Conservation (phyloP, 2,797 vertebrate genomes). For the Urosaurus nigricauda region DNA sequence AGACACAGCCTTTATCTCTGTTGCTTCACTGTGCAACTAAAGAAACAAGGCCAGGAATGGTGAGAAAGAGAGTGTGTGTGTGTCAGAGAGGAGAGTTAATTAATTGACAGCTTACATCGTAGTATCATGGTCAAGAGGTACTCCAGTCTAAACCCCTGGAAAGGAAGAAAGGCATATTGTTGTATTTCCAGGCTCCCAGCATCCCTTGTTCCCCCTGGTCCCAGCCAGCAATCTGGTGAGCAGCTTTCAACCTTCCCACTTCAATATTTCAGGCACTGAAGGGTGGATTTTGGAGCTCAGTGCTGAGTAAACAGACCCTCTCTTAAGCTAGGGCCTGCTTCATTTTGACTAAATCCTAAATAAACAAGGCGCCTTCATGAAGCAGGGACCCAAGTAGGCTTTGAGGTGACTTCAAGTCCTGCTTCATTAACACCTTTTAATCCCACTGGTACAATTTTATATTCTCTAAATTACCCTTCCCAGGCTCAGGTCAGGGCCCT, state of each 20-base stretch:
- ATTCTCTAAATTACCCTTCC: conserved; percentile 56
- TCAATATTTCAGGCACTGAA: conserved; percentile 55
- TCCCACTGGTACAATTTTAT: conserved; percentile 27
- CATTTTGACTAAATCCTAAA: conserved; percentile 69
- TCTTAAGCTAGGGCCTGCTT: conserved; percentile 61
- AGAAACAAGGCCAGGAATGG: not conserved
- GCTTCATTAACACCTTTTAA: conserved; percentile 71
- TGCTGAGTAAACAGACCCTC: conserved; percentile 55
- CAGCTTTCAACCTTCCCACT: conserved; percentile 50
- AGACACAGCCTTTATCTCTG: not conserved
- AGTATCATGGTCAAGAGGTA: not conserved
- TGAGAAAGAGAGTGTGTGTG: too few relatives aligned
- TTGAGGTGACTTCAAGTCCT: conserved; percentile 37
- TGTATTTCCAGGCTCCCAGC: conserved; percentile 29
- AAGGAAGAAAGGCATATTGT: conserved; percentile 44
- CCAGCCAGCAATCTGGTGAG: conserved; percentile 21
- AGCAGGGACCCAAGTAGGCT: conserved; percentile 44
- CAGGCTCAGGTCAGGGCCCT: conserved; percentile 42
- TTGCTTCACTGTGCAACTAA: conserved; percentile 26
- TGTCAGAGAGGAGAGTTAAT: too few relatives aligned
- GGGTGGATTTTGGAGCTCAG: conserved; percentile 60
- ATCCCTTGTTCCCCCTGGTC: conserved; percentile 17
- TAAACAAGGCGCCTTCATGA: conserved; percentile 50
- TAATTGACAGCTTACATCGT: not conserved
- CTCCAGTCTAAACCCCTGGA: conserved; percentile 17